Conservation (phyloP, 2,888 invertebrate species). For the Hyalella azteca region DNA sequence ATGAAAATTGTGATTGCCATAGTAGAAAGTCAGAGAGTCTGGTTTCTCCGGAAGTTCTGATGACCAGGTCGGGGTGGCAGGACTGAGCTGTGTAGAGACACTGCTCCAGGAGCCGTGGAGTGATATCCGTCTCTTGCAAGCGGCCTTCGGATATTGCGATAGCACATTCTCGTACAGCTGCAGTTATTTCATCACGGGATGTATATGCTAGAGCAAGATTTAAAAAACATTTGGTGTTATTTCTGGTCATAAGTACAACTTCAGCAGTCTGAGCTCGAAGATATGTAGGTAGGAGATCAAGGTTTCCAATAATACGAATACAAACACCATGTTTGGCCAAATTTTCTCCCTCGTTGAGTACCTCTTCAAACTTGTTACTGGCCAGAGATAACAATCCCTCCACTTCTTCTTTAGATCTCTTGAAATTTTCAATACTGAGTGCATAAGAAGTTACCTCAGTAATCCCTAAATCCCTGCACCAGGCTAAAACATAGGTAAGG, state of each 20-base stretch:
- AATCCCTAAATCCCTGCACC: slow-evolving; percentile 91
- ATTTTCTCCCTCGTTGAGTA: slow-evolving; percentile 82
- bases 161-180: slow-evolving; percentile 74
- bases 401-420: slow-evolving; percentile 87
- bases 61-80: slow-evolving; percentile 82
- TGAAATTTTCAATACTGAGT: slow-evolving; percentile 99
- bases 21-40: slow-evolving; percentile 91
- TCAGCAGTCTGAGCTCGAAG: slow-evolving; percentile 69
- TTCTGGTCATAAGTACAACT: slow-evolving; percentile 48
- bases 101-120: slow-evolving; percentile 75
- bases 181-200: slow-evolving; percentile 83
- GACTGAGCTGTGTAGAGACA: slow-evolving; percentile 80
- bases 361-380: slow-evolving; percentile 79
- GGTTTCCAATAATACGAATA: slow-evolving; percentile 84
- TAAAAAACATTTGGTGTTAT: slow-evolving; percentile 64
- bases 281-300: slow-evolving; percentile 79
- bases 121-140: slow-evolving; percentile 75
- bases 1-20: slow-evolving; percentile 84
- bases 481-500: slow-evolving; percentile 79
- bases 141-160: slow-evolving; percentile 72
- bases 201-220: slow-evolving; percentile 87
- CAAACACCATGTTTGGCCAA: slow-evolving; percentile 83
- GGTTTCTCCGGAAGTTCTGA: slow-evolving; percentile 95
- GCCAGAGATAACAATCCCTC: slow-evolving; percentile 86
- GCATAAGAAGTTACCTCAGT: slow-evolving; percentile 97